phyloP scores from a whole-genome alignment of 2,888 invertebrate species.

The Dinocampus coccinellae region DNA sequence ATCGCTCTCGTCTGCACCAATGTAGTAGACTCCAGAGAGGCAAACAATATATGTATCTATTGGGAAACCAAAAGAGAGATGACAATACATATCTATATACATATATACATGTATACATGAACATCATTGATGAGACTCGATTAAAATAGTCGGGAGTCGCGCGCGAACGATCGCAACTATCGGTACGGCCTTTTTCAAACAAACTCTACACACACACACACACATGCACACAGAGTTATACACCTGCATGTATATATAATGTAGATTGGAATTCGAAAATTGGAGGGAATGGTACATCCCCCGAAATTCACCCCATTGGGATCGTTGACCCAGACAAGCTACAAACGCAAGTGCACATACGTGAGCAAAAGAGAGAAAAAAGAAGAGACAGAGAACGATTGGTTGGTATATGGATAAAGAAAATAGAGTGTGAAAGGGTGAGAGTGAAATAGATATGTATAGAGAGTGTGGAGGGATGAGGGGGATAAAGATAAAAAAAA shows the following conservation, averaged over 20 bases:
- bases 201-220: not conserved
- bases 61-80: not conserved
- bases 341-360: not conserved
- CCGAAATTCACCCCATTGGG: constrained; percentile 32
- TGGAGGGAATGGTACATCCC: too few species aligned
- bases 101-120: too few species aligned
- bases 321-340: constrained; percentile 26
- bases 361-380: not conserved
- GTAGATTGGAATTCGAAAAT: constrained; percentile 27
- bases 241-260: not conserved
- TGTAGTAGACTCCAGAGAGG: constrained; percentile 11
- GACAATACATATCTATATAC: too few species aligned
- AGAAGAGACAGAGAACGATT: too few species aligned
- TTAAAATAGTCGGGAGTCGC: constrained; percentile 17
- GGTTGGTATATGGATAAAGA: not conserved
- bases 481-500: not conserved
- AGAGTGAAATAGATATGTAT: not conserved
- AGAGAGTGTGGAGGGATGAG: not conserved
- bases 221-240: not conserved
- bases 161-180: constrained; percentile 22
- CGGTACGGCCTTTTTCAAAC: constrained; percentile 5
- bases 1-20: constrained; percentile 10
- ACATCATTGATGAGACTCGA: constrained; percentile 25
- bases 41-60: not conserved
- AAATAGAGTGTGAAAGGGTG: not conserved